Evolutionary conservation across 2,113 vertebrate species (phyloP).

Genomic region (Dissostichus mawsoni): DNA sequence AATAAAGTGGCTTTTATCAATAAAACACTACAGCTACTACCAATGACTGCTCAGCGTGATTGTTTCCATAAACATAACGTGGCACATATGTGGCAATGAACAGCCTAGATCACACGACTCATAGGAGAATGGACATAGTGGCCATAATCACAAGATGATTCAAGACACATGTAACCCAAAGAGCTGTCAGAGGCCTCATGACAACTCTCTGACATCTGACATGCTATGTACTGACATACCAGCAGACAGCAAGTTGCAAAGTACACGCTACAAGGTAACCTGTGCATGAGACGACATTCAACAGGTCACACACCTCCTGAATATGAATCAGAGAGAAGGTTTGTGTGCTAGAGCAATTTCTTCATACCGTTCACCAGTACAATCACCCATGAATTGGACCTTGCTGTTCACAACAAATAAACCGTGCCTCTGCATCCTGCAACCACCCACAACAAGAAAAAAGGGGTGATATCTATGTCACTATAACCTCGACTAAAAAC

Average conservation of each 20-base stretch:
- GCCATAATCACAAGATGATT: neutral
- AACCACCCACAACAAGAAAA: neutral
- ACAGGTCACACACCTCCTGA: constrained; percentile 1
- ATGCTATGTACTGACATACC: constrained; percentile 8
- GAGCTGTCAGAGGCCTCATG: neutral
- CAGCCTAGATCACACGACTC: neutral
- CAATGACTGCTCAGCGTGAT: too few species aligned
- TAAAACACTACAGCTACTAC: too few species aligned
- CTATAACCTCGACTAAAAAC: neutral
- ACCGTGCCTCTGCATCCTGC: neutral
- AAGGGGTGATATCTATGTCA: neutral
- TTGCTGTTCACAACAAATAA: neutral
- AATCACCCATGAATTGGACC: too few species aligned
- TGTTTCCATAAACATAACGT: too few species aligned
- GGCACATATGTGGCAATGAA: neutral
- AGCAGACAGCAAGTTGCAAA: constrained; percentile 18
- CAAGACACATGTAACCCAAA: neutral
- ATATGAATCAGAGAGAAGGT: neutral
- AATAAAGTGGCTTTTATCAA: too few species aligned
- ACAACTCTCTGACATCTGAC: constrained; percentile 7
- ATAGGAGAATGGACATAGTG: neutral
- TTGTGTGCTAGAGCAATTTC: neutral
- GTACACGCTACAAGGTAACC: constrained; percentile 8
- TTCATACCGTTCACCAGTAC: too few species aligned
- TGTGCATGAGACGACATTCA: constrained; percentile 7